Evolutionary conservation across 2,888 invertebrate species (phyloP).

Genomic region (Steinernema scapterisci): DNA sequence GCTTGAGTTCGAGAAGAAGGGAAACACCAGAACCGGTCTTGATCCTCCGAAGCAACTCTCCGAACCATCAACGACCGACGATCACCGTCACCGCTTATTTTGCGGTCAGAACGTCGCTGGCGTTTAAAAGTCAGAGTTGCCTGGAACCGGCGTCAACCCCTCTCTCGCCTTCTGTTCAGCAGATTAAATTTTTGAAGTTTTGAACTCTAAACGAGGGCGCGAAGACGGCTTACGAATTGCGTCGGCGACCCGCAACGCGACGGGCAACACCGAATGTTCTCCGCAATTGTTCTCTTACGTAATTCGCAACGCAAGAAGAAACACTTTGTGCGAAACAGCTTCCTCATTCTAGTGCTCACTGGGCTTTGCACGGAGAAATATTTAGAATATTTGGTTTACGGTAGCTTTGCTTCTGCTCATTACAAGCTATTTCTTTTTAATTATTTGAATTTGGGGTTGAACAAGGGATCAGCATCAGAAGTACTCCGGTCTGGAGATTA

Average conservation of each 20-base stretch:
- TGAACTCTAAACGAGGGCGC: background rate
- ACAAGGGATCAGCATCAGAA: too few species aligned
- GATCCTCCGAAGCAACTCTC: background rate
- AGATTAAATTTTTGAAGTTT: slow-evolving; percentile 28
- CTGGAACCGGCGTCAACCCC: slow-evolving; percentile 18
- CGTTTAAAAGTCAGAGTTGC: slow-evolving; percentile 30
- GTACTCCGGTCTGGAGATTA: too few species aligned
- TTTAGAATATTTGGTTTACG: too few species aligned
- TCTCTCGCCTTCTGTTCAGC: too few species aligned
- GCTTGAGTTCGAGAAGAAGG: too few species aligned
- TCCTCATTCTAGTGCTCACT: background rate
- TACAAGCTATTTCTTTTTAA: too few species aligned
- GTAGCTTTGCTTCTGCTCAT: too few species aligned
- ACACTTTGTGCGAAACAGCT: slow-evolving; percentile 3
- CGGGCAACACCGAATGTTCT: background rate
- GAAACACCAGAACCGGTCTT: slow-evolving; percentile 1
- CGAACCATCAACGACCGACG: slow-evolving; percentile 22
- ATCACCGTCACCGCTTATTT: slow-evolving; percentile 11
- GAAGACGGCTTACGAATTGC: slow-evolving; percentile 22
- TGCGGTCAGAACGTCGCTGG: background rate
- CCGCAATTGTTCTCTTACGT: background rate
- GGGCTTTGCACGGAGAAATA: too few species aligned
- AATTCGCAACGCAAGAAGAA: slow-evolving; percentile 3
- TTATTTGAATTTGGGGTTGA: too few species aligned
- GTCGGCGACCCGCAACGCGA: background rate